Evolutionary conservation across 2,113 vertebrate genomes (phyloP).

Genomic region (Oncorhynchus kisutch): DNA sequence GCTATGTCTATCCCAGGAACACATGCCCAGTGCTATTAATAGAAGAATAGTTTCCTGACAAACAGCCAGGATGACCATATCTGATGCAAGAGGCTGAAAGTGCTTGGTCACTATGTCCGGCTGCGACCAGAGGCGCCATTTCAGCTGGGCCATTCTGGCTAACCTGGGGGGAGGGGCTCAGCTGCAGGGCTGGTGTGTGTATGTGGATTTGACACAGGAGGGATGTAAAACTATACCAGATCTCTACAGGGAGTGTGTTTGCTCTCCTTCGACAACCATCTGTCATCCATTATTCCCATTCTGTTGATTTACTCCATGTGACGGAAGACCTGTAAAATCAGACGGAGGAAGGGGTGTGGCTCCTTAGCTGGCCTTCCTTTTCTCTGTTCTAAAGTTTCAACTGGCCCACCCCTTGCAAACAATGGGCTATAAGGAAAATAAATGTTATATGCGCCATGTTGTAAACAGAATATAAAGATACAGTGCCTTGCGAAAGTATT

Average conservation of each 20-base stretch:
- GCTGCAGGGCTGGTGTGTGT: neutral
- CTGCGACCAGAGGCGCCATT: conserved; percentile 10
- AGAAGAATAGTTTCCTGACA: conserved; percentile 28
- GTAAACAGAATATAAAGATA: no score
- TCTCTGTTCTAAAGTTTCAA: no score
- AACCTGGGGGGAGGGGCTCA: neutral
- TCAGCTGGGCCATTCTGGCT: neutral
- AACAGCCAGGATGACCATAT: conserved; percentile 21
- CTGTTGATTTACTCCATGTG: conserved; percentile 30
- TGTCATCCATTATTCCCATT: conserved; percentile 23
- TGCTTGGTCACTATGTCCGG: neutral
- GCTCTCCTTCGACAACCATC: conserved; percentile 25
- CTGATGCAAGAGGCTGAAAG: conserved; percentile 57
- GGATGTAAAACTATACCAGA: conserved; percentile 3
- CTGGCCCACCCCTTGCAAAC: no score
- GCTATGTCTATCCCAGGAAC: conserved; percentile 7
- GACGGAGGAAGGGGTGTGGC: no score
- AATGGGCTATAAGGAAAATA: no score
- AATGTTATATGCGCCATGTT: no score
- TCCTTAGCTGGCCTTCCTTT: no score
- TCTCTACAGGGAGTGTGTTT: neutral
- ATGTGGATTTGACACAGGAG: neutral
- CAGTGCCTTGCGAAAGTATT: no score
- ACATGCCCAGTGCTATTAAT: conserved; percentile 32
- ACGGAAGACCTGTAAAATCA: conserved; percentile 12